Evolutionary conservation across 2,797 vertebrate species (phyloP).

Genomic region (Takifugu ocellatus): DNA sequence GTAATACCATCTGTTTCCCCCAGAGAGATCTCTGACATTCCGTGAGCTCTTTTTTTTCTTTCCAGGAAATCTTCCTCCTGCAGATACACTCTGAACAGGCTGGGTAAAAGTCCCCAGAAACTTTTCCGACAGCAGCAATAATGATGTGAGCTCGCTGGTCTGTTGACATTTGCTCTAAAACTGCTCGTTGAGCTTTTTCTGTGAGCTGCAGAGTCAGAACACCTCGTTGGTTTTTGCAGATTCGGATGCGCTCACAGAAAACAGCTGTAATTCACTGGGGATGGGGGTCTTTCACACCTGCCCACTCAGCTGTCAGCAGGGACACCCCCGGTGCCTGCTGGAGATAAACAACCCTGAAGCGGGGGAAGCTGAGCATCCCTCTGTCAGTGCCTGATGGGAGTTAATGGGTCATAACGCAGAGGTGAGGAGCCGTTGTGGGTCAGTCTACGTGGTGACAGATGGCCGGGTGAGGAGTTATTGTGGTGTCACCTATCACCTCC

Average conservation of each 20-base stretch:
- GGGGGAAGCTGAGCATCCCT: not conserved
- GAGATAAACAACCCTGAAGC: constrained; percentile 3
- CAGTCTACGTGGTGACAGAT: constrained; percentile 38
- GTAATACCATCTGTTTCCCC: not conserved
- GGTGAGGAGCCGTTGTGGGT: constrained; percentile 37
- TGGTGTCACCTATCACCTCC: constrained; percentile 24
- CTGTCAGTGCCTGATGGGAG: constrained; percentile 20
- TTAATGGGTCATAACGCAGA: constrained; percentile 42
- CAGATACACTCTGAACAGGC: not conserved
- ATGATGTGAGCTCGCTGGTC: too few species aligned
- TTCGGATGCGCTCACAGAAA: not conserved
- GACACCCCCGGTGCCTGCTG: constrained; percentile 4
- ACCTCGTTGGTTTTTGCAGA: too few species aligned
- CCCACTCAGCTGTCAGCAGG: constrained; percentile 5
- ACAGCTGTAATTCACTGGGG: not conserved
- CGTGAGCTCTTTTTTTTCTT: not conserved
- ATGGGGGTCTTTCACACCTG: constrained; percentile 9
- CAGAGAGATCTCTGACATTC: not conserved
- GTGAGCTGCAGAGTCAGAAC: not conserved
- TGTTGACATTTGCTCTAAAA: too few species aligned
- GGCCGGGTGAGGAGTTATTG: constrained; percentile 11
- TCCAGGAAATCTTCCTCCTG: constrained; percentile 2
- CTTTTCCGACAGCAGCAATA: too few species aligned
- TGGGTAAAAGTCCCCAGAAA: too few species aligned
- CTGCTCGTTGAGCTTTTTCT: not conserved